Percentiles rank a stretch among this genome's conserved stretches.
Evolutionary conservation across 1,140 invertebrate genomes (phyloP).

Genomic region (Ceratina japonica): DNA sequence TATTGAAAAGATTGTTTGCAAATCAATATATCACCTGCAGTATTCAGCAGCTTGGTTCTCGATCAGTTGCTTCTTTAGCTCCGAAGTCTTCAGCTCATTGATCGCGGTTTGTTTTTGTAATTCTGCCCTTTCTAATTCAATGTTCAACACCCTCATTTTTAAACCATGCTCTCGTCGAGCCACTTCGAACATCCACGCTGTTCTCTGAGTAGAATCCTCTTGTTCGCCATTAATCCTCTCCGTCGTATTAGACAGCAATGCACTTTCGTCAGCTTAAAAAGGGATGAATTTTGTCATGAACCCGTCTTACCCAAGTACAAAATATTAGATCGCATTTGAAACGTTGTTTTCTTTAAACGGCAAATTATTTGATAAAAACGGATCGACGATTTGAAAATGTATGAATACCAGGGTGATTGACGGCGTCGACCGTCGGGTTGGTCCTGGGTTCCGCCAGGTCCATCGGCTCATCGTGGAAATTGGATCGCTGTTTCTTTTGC

Average conservation of each 20-base stretch:
- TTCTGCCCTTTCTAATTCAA: constrained; percentile 61
- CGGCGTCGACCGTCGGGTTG: not conserved
- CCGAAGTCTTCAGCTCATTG: constrained; percentile 61
- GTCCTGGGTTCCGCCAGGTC: constrained; percentile 45
- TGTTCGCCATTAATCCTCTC: not conserved
- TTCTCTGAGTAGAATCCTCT: constrained; percentile 20
- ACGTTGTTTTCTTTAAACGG: too few relatives aligned
- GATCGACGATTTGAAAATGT: not conserved
- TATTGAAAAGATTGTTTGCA: not conserved
- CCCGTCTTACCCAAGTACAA: too few relatives aligned
- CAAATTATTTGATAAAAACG: too few relatives aligned
- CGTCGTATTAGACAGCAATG: not conserved
- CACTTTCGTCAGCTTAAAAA: constrained; percentile 22
- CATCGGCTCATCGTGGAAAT: constrained; percentile 35
- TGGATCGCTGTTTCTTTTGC: constrained; percentile 26
- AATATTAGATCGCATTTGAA: too few relatives aligned
- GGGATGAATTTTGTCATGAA: not conserved
- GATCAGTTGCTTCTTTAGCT: constrained; percentile 59
- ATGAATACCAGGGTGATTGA: constrained; percentile 29
- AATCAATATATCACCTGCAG: constrained; percentile 43
- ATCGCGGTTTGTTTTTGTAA: constrained; percentile 60
- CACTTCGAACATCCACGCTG: constrained; percentile 53
- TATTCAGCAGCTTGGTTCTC: constrained; percentile 57
- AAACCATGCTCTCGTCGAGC: constrained; percentile 60
- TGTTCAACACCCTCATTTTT: constrained; percentile 57